These are phyloP conservation scores for Lagodon rhomboides DNA, from an alignment of 2,797 vertebrate genomes.

Conservation along the genomic window DNA sequence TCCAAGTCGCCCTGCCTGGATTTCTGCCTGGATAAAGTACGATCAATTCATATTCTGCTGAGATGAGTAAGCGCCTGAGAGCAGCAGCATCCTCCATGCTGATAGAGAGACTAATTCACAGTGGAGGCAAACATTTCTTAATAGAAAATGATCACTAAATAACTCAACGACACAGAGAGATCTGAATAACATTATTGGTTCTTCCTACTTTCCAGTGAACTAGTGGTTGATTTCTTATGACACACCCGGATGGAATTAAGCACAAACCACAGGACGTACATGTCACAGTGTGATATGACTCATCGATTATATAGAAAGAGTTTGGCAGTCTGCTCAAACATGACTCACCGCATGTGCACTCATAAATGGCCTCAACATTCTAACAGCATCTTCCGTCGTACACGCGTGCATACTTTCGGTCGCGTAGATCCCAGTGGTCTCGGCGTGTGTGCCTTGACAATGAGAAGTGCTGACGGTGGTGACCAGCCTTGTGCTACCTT, in stretches of 20 bases:
- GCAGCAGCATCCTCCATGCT: constrained; percentile 40
- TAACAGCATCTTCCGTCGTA: background rate
- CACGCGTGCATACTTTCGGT: constrained; percentile 2
- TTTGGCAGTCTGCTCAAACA: constrained; percentile 41
- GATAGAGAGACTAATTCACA: constrained; percentile 60
- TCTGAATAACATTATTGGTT: constrained; percentile 49
- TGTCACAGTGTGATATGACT: constrained; percentile 43
- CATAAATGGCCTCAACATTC: constrained; percentile 11
- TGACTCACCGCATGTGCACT: constrained; percentile 45
- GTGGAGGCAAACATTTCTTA: constrained; percentile 53
- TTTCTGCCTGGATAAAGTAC: constrained; percentile 50
- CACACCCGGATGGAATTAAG: constrained; percentile 32
- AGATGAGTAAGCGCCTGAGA: constrained; percentile 53
- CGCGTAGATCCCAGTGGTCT: constrained; percentile 9
- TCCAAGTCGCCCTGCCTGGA: constrained; percentile 45
- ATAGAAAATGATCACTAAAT: constrained; percentile 62
- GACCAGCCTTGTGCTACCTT: constrained; percentile 45
- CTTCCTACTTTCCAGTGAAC: constrained; percentile 43
- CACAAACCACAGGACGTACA: constrained; percentile 47
- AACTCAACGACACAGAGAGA: constrained; percentile 34
- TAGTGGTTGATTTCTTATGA: constrained; percentile 38
- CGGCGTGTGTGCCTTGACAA: constrained; percentile 16
- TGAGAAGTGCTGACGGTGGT: constrained; percentile 41
- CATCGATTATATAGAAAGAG: constrained; percentile 56
- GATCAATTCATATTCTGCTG: constrained; percentile 62